Evolutionary conservation across 2,888 invertebrate species (phyloP), one percentile per base, ranked within the genome.

Genomic region (Torymus tubicola): DNA sequence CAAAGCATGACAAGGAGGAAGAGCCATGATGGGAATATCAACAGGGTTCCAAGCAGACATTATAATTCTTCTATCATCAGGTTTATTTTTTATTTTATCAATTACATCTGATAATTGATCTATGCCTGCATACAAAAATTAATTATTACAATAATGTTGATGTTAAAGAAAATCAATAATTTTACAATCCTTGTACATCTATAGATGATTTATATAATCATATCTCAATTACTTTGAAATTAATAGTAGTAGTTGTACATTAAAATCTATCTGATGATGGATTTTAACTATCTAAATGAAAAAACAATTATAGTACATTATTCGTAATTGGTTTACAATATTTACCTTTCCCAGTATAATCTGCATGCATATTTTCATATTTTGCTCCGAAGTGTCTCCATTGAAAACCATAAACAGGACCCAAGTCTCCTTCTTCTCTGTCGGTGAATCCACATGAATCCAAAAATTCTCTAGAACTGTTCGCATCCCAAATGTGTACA

Each of bases 401-500:
- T 90, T 99, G 99, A 88, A 99, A 99, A 0, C 99, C 99, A 92
- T 99, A 99, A 1, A 99, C 94, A 0, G 99, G 99, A 0, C 99
- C 99, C 64, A 99, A 92, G 91, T 99, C 99, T 78, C 98, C 98
- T 92, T 97, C 98, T 89, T 96, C 96, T 75, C 98, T 93, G 68
- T 98, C 94, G 0, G 90, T 93, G 80, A 99, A 95, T 10, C 98
- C 99, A 31, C 94, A 92, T 57, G 94, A 95, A 90, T 98, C 97
- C n/a, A 99, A 92, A 89, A 96, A 99, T 81, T 94, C 93, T 72
- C 97, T 93, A 0, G 97, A 96, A 82, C 98, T 97, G 91, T 99
- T 99, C 0, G 95, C 96, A 92, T 99, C 98, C 99, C 99, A 99
- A 87, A 99, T 99, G 85, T 95, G 96, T 5, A 99, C 94, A 64